phyloP scores from a whole-genome alignment of 2,113 vertebrate species.

The Hystrix brachyura region DNA sequence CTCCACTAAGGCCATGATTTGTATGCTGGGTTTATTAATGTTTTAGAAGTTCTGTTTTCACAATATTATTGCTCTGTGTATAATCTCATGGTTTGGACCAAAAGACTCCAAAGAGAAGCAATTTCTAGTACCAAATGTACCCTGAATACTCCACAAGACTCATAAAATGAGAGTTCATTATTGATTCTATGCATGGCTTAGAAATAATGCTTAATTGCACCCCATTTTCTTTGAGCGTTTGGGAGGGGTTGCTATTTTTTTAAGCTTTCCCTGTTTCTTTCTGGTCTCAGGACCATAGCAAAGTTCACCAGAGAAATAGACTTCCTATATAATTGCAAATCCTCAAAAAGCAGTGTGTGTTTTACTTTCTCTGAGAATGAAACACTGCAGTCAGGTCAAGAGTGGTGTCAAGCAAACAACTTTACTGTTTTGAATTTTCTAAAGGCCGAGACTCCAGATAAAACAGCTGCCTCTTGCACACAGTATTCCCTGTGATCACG shows the following conservation, averaged over 20 bases:
- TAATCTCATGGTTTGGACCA: conserved; percentile 85
- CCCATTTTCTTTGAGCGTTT: neutral
- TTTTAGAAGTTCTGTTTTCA: conserved; percentile 76
- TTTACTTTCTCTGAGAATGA: conserved; percentile 89
- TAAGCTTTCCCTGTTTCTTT: conserved; percentile 80
- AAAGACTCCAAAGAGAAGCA: conserved; percentile 84
- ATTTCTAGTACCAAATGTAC: conserved; percentile 83
- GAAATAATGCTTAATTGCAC: neutral
- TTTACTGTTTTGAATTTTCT: conserved; percentile 92
- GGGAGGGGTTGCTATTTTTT: neutral
- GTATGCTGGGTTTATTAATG: conserved; percentile 71
- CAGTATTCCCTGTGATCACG: conserved; percentile 89
- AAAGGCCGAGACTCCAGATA: conserved; percentile 89
- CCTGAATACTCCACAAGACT: conserved; percentile 78
- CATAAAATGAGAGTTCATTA: conserved; percentile 76
- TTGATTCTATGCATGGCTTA: neutral
- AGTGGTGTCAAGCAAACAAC: conserved; percentile 90
- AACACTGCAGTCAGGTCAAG: conserved; percentile 87
- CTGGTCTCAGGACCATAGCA: conserved; percentile 84
- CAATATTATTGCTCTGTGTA: conserved; percentile 78
- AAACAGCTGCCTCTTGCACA: conserved; percentile 90
- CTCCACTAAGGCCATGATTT: conserved; percentile 70
- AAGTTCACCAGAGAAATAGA: conserved; percentile 81
- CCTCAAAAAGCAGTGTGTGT: conserved; percentile 85
- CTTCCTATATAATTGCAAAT: conserved; percentile 85